Percentiles rank a stretch among this genome's conserved stretches.
Conservation (phyloP, 2,113 vertebrate genomes). For the Corythaixoides concolor region DNA sequence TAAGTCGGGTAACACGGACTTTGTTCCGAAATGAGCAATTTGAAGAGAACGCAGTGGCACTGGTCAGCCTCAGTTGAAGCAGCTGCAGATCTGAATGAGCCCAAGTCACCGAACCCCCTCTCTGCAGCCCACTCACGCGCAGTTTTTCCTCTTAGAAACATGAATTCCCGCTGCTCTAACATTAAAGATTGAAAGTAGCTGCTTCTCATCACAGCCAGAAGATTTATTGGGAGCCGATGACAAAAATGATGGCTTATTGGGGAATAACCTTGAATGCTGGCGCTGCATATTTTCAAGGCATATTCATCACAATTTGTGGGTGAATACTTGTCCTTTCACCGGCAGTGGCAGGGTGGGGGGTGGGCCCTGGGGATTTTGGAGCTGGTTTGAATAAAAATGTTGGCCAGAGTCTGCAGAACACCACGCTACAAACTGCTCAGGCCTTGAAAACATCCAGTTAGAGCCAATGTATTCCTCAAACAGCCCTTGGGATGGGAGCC, state of each 20-base stretch:
- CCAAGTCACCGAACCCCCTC: background rate
- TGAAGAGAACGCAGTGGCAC: accelerated
- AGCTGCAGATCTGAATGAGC: background rate
- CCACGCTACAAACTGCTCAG: accelerated
- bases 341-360: background rate
- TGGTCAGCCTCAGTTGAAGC: background rate
- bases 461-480: background rate
- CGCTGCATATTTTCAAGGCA: background rate
- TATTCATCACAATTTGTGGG: background rate
- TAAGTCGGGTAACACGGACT: background rate
- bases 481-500: background rate
- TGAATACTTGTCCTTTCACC: background rate
- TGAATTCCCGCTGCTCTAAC: background rate
- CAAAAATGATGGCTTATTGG: background rate
- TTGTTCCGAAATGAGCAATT: background rate
- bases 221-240: background rate
- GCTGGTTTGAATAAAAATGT: background rate
- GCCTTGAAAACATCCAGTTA: background rate
- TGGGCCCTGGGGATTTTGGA: background rate
- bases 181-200: conserved; percentile 23
- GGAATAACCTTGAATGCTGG: background rate
- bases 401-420: background rate
- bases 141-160: background rate
- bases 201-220: background rate
- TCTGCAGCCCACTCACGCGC: background rate